phyloP scores from a whole-genome alignment of 1,140 invertebrate genomes.

The Ips nitidus region DNA sequence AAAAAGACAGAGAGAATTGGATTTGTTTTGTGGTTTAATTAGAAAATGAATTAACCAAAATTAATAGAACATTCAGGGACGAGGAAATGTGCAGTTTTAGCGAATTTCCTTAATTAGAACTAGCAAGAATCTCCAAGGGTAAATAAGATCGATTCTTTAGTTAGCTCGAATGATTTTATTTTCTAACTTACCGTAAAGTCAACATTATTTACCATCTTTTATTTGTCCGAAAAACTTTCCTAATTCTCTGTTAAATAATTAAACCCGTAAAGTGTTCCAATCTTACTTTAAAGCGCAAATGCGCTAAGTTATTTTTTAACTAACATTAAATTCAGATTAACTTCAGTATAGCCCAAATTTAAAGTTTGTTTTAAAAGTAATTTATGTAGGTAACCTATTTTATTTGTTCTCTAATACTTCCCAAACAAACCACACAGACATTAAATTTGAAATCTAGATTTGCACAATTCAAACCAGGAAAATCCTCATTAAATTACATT shows the following conservation, averaged over 20 bases:
- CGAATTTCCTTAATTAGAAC: constrained; percentile 1
- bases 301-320: neutral
- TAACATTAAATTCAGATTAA: constrained; percentile 8
- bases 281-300: constrained; percentile 15
- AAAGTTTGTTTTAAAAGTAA: constrained; percentile 4
- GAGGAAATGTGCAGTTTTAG: constrained; percentile 4
- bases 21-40: neutral
- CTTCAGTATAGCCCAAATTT: neutral
- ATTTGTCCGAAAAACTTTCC: constrained; percentile 19
- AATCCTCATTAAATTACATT: too few relatives aligned
- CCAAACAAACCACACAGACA: too few relatives aligned
- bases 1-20: neutral
- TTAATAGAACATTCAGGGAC: constrained; percentile 5
- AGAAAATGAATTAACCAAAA: constrained; percentile 5
- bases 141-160: constrained; percentile 11
- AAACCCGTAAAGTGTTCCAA: constrained; percentile 16
- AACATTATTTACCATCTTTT: constrained; percentile 12
- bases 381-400: neutral
- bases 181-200: constrained; percentile 6
- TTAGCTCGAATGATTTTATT: constrained; percentile 10
- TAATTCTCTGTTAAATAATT: constrained; percentile 17
- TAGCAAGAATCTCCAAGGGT: constrained; percentile 1
- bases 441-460: too few relatives aligned
- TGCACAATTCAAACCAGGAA: too few relatives aligned
- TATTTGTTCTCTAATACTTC: neutral